Base-by-base conservation (phyloP, 2,888 invertebrate genomes). In the Parnassius glacialis region DNA sequence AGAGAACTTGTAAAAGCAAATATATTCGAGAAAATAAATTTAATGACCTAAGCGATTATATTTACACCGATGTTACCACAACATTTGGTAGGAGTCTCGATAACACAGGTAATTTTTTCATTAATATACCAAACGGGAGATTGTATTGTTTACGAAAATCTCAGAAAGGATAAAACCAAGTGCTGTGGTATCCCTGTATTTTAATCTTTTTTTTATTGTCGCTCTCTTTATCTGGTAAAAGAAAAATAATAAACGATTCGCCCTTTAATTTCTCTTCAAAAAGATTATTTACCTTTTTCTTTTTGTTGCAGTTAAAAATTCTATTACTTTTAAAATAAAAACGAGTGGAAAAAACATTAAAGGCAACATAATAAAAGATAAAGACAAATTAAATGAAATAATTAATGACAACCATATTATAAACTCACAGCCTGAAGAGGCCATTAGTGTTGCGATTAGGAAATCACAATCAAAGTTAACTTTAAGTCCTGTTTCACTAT, bases 401-500 rank as follows among this genome's bases (percentile, higher is more conserved):
- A 25, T 25, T 25, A 25, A 25, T 25, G 25, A 25, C 25, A 25
- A 25, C 25, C 25, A 25, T 25, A 25, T 25, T 25, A 25, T 25
- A 25, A 25, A 25, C 25, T 25, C 25, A 25, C 25, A 53, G 47
- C 59, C 62, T 13, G 34, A 51, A 45, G 44, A 58, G 13, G 59
- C 62, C 20, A 43, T 62, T 10, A 62, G 54, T 54, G 34, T 68
- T 52, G 45, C 63, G 52, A 65, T 62, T 64, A 13, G 67, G 71
- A 72, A 64, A 12, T 51, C 50, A 13, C 54, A 58, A 61, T 70
- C 67, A 25, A 79, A 70, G 64, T 68, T 84, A 44, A 80, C 76
- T 57, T 45, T 81, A 47, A 75, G 82, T 11, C 81, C 85, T 64
- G 81, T 77, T 66, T 81, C 81, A 10, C 68, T 85, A 7, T 71